These are phyloP conservation scores for Pituophis catenifer DNA, from an alignment of 2,113 vertebrate genomes.

Conservation along the genomic window DNA sequence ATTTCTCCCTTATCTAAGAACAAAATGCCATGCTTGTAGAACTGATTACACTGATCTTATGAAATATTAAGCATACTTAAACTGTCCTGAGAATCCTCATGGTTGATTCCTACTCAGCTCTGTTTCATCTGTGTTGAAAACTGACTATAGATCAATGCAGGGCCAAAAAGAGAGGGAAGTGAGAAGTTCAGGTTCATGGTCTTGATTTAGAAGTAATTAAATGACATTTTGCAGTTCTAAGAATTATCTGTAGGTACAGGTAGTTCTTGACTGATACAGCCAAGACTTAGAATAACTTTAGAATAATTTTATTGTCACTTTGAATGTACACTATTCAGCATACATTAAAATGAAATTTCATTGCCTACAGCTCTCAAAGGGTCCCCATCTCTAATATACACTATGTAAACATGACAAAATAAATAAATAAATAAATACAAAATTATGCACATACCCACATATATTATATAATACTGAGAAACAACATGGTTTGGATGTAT, in stretches of 20 bases:
- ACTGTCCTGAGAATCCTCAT: not conserved
- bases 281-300: too few species aligned
- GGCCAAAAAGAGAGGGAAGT: not conserved
- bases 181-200: not conserved
- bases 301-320: too few species aligned
- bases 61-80: conserved; percentile 22
- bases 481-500: too few species aligned
- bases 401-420: too few species aligned
- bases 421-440: too few species aligned
- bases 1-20: conserved; percentile 1
- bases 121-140: not conserved
- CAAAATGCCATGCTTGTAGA: conserved; percentile 15
- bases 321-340: too few species aligned
- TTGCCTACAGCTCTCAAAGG: too few species aligned
- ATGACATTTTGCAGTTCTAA: not conserved
- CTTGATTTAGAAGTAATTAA: not conserved
- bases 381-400: too few species aligned
- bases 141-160: not conserved
- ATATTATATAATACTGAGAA: too few species aligned
- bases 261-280: not conserved
- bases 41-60: conserved; percentile 29
- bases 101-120: not conserved
- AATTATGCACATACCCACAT: too few species aligned
- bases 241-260: not conserved
- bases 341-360: too few species aligned